Evolutionary conservation across 2,797 vertebrate species (phyloP).

Genomic region (Oryzias dopingdopingensis): DNA sequence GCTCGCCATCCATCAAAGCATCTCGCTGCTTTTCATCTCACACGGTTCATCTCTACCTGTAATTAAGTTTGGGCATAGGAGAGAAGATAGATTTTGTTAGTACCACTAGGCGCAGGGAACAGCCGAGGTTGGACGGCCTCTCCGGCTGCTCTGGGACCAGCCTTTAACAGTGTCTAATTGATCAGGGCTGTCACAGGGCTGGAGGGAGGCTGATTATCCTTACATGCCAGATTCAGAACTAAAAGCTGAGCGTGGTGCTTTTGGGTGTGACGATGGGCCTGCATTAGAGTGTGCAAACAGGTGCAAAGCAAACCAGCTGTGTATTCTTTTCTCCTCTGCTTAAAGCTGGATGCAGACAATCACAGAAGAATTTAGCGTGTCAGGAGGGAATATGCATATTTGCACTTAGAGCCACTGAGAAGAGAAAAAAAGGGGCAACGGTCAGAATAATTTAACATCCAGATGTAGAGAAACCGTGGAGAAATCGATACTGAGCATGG

Average conservation of each 20-base stretch:
- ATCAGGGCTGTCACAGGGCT: slow-evolving; percentile 65
- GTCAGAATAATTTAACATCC: slow-evolving; percentile 60
- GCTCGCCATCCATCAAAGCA: slow-evolving; percentile 66
- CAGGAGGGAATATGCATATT: slow-evolving; percentile 18
- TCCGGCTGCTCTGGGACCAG: slow-evolving; percentile 63
- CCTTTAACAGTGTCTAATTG: slow-evolving; percentile 72
- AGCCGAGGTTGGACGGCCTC: slow-evolving; percentile 63
- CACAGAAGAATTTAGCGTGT: slow-evolving; percentile 7
- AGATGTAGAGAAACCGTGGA: slow-evolving; percentile 52
- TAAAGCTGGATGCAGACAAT: slow-evolving; percentile 17
- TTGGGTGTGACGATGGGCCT: slow-evolving; percentile 22
- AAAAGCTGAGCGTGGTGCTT: slow-evolving; percentile 25
- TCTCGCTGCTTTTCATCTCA: slow-evolving; percentile 66
- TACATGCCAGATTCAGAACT: slow-evolving; percentile 42
- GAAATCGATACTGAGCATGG: slow-evolving; percentile 52
- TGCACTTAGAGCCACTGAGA: slow-evolving; percentile 32
- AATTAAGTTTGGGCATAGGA: slow-evolving; percentile 60
- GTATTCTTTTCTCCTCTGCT: slow-evolving; percentile 5
- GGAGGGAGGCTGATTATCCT: slow-evolving; percentile 53
- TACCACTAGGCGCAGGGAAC: slow-evolving; percentile 43
- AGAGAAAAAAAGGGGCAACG: slow-evolving; percentile 22
- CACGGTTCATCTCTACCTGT: slow-evolving; percentile 67
- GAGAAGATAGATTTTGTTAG: slow-evolving; percentile 69
- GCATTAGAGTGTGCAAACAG: slow-evolving; percentile 14
- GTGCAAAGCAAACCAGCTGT: slow-evolving; percentile 26